phyloP scores from a whole-genome alignment of 2,113 vertebrate genomes.

The Notarius lentiginosus region DNA sequence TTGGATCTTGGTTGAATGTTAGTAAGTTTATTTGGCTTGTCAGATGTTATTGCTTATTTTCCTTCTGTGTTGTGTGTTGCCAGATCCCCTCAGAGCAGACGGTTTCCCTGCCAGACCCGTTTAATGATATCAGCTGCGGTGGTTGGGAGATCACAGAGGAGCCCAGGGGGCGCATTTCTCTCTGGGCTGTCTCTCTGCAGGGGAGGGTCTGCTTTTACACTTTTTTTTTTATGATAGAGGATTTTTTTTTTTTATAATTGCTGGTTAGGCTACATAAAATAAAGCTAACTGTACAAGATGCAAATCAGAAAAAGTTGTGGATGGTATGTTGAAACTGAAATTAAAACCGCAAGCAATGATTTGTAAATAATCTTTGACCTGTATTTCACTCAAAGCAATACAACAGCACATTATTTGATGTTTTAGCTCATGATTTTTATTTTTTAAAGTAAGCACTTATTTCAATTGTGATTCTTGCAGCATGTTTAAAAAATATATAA shows the following conservation, averaged over 20 bases:
- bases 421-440: no score
- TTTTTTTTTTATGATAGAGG: neutral
- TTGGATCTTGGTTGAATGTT: slow-evolving; percentile 21
- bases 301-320: no score
- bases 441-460: no score
- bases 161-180: slow-evolving; percentile 81
- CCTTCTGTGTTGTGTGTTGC: neutral
- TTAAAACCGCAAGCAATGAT: no score
- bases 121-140: slow-evolving; percentile 90
- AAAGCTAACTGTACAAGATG: no score
- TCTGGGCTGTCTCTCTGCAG: slow-evolving; percentile 93
- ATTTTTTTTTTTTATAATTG: neutral
- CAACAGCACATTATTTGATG: no score
- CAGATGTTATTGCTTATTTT: neutral
- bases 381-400: no score
- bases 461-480: no score
- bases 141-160: slow-evolving; percentile 93
- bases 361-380: no score
- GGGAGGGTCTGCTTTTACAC: slow-evolving; percentile 80
- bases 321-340: no score
- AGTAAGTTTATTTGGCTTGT: neutral
- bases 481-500: no score
- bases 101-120: slow-evolving; percentile 83
- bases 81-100: slow-evolving; percentile 82
- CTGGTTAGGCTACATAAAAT: no score